Evolutionary conservation across 2,888 invertebrate genomes (phyloP), one percentile per base, ranked within the genome.

Genomic region (Crossocerus cetratus): DNA sequence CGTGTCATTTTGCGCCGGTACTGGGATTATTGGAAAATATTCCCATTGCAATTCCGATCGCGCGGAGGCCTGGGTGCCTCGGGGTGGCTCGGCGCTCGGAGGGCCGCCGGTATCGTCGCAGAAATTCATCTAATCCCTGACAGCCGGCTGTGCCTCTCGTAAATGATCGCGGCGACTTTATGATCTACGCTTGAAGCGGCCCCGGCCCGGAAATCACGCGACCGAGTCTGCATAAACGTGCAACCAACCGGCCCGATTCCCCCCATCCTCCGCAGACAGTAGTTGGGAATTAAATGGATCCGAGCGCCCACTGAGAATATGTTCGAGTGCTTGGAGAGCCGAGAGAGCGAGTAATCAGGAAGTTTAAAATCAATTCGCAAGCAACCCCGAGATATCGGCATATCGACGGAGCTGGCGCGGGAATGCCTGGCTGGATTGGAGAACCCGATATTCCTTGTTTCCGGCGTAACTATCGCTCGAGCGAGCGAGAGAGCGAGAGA

Each of bases 311-410:
- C 4, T 16, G 54, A 44, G 65, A 64, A 76, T 74, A 78, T 68
- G 70, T 61, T 44, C 45, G 42, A 16, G 49, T 44, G 55, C 63
- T 55, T 58, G 20, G 22, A 49, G 69, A 53, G 65, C 65, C 72
- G 78, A 72, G 64, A 67, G 80, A 68, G 64, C 66, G 64, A 42
- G 65, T 60, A 71, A 72, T 76, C 72, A 67, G 60, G 56, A 80
- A 81, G 72, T 81, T 72, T 59, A 70, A 75, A 81, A 75, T 81
- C 77, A 74, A 81, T 81, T 69, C 58, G 62, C 49, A 55, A 49
- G 49, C 49, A 16, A 65, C 45, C 54, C 72, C 69, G 74, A 77
- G 74, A 32, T 32, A 81, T 80, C 72, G 76, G 54, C 22, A 53
- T 53, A n/a, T 49, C 5, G 49, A n/a, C 3, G 16, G 13, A 49